Base-by-base conservation (phyloP, 2,797 vertebrate genomes). In the Acrocephalus scirpaceus region DNA sequence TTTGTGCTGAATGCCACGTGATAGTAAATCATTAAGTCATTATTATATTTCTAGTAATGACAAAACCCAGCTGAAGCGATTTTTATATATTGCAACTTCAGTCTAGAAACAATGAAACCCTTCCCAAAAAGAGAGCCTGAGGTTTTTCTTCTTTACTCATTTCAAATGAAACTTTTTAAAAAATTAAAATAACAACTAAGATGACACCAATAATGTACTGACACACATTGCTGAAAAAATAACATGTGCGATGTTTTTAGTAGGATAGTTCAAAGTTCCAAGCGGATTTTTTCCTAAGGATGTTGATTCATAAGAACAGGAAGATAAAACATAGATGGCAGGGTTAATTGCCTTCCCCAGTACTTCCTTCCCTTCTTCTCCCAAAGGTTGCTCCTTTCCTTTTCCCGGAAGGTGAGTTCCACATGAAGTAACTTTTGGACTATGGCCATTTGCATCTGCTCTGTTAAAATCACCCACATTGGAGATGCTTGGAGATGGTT, bases 11-110 rank as follows among this genome's bases (percentile, higher is more conserved):
- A 88, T 94, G 67, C 64, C 82, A 85, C 79, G 73, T 92, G 91
- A 94, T 92, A 84, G 54, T 90, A 93, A 96, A 84, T 90, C 70
- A 93, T 78, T 84, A 74, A 93, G 87, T 84, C 58, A 73, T 86
- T 94, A 82, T 91, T 97, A 93, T 93, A 92, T 95, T 94, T 95
- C 91, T 94, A 92, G 64, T 61, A 94, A 90, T 90, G 91, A 90
- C 66, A 95, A 94, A 94, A 92, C 80, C 0, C 95, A 95, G 61
- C 74, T 94, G 89, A 92, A 82, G 29, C 62, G 77, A 86, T 88
- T 93, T 94, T 93, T 92, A 42, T 76, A 34, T 50, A 79, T 40
- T 92, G 29, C 32, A 92, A 84, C 56, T 92, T 93, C 44, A 81
- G 60, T n/a, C 56, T 65, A 94, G 76, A 94, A 95, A 96, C 93